Evolutionary conservation across 1,140 invertebrate genomes (phyloP).

Genomic region (Drosophila melanica): DNA sequence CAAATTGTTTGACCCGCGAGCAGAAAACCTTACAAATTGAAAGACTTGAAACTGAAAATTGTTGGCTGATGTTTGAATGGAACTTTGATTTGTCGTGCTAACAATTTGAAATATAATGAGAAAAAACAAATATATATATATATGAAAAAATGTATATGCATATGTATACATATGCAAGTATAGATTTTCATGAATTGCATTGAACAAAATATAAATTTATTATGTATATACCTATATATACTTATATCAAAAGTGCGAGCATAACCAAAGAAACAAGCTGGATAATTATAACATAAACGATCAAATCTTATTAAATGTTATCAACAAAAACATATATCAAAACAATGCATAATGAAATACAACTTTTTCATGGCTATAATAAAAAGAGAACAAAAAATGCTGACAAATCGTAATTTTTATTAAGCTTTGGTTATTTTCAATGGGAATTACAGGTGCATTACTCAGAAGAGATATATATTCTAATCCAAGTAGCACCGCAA

Average conservation of each 20-base stretch:
- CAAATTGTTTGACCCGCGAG: constrained; percentile 13
- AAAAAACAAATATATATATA: neutral
- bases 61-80: constrained; percentile 61
- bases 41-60: constrained; percentile 72
- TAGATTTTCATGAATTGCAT: constrained; percentile 47
- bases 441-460: neutral
- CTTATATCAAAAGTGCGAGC: constrained; percentile 49
- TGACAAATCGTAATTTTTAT: neutral
- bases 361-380: constrained; percentile 69
- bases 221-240: constrained; percentile 53
- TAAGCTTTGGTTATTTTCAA: neutral
- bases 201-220: constrained; percentile 37
- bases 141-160: constrained; percentile 16
- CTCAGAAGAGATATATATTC: no score
- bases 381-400: constrained; percentile 42
- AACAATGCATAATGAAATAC: constrained; percentile 48
- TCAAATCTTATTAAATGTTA: constrained; percentile 70
- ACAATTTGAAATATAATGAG: constrained; percentile 11
- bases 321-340: constrained; percentile 61
- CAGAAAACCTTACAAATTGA: constrained; percentile 64
- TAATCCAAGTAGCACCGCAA: no score
- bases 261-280: constrained; percentile 49
- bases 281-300: constrained; percentile 39
- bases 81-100: constrained; percentile 39
- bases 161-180: constrained; percentile 51